Base-by-base conservation (phyloP, 2,888 invertebrate genomes). In the Scrobipalpa atriplicella region DNA sequence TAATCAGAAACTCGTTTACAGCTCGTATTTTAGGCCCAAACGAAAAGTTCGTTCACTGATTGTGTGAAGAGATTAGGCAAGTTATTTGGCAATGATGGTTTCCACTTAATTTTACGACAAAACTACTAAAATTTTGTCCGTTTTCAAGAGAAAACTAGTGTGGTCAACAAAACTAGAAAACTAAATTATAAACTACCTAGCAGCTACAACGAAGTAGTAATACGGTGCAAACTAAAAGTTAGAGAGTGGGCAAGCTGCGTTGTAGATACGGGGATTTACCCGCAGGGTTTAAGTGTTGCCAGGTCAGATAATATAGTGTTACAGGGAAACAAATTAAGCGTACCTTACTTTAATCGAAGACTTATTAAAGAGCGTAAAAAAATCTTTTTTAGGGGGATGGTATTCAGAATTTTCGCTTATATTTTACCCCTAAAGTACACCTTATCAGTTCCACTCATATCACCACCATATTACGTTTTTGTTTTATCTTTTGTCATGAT, bases 1-100 rank as follows among this genome's bases (percentile, higher is more conserved):
- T 70, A 82, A 81, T 81, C 81, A 81, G 77, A 81, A 81, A 77
- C 72, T 76, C 80, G 78, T 81, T 82, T 79, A 71, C 71, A 70
- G 73, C 43, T 65, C 68, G 62, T 63, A 69, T 52, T 63, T 63
- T 43, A 36, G 39, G 11, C 41, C 29, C 16, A n/a, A 8, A 63
- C 36, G 39, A 47, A 51, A 29, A 63, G 16, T n/a, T n/a, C 36
- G 63, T 21, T 21, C 47, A 47, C 19, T 47, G 62, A 43, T n/a
- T 47, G 41, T 62, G 47, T 62, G 41, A 47, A 29, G 62, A 47
- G 47, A 62, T 62, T 29, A 47, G n/a, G 47, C 16, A 10, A 6
- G 11, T 10, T 47, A 43, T 47, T 16, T 47, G 3, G 1, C n/a
- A n/a, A 16, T 16, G n/a, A n/a, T 16, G n/a, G 8, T 6, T 39